A percentile compares a stretch with the other conserved stretches of the same genome.
Conservation (phyloP, 2,113 vertebrate species). For the Girardinichthys multiradiatus region DNA sequence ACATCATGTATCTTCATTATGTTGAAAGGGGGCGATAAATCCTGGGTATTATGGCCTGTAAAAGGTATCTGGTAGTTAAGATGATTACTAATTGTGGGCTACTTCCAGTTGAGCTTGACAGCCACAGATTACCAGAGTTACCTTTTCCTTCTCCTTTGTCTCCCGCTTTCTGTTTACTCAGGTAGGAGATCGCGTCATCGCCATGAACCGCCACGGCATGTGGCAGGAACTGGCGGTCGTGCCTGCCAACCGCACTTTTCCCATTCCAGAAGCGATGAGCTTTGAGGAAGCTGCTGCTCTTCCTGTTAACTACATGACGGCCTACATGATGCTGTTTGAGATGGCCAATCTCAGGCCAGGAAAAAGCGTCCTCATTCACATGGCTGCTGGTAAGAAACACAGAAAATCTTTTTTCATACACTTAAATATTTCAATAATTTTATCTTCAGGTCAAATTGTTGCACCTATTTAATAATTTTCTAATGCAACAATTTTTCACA, state of each 20-base stretch:
- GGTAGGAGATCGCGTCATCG: slow-evolving; percentile 92
- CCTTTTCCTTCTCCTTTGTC: background rate
- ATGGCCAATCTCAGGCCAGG: slow-evolving; percentile 88
- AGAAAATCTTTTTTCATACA: too few relatives aligned
- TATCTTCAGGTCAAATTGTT: too few relatives aligned
- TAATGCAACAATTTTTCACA: too few relatives aligned
- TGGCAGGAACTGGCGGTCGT: slow-evolving; percentile 90
- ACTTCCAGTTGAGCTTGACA: background rate
- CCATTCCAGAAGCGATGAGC: slow-evolving; percentile 90
- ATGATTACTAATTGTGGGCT: too few relatives aligned
- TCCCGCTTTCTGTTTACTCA: slow-evolving; percentile 43
- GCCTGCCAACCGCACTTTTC: slow-evolving; percentile 74
- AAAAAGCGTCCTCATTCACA: slow-evolving; percentile 93
- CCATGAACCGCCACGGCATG: slow-evolving; percentile 80
- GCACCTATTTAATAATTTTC: too few relatives aligned
- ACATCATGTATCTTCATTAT: too few relatives aligned
- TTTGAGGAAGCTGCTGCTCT: slow-evolving; percentile 92
- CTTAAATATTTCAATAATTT: too few relatives aligned
- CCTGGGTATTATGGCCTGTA: too few relatives aligned
- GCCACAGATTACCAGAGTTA: background rate
- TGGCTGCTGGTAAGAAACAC: slow-evolving; percentile 88
- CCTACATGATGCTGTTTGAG: slow-evolving; percentile 93
- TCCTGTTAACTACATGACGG: slow-evolving; percentile 89
- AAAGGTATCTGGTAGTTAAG: too few relatives aligned
- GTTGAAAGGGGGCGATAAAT: too few relatives aligned